phyloP scores from a whole-genome alignment of 2,113 vertebrate genomes.

The Fulmarus glacialis region DNA sequence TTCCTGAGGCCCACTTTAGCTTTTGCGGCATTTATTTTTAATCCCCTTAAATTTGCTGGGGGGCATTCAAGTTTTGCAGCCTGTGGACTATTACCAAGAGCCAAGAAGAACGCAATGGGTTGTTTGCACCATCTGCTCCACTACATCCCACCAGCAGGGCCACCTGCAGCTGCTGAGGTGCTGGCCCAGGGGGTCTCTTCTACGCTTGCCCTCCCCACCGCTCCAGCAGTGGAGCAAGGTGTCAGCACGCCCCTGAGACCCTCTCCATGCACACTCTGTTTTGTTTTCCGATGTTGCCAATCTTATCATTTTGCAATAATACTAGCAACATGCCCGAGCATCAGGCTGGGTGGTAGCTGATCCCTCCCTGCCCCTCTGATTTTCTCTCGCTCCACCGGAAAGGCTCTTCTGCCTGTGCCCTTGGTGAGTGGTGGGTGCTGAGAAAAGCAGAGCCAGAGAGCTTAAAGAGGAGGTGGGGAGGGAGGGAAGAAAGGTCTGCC shows the following conservation, averaged over 20 bases:
- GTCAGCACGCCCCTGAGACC: neutral
- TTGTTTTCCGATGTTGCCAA: neutral
- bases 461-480: neutral
- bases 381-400: neutral
- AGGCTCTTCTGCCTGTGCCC: neutral
- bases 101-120: rapidly evolving
- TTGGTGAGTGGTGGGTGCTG: neutral
- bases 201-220: rapidly evolving
- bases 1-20: rapidly evolving
- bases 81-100: neutral
- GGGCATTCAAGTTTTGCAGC: neutral
- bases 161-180: neutral
- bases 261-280: rapidly evolving
- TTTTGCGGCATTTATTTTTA: neutral
- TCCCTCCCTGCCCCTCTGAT: neutral
- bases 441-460: neutral
- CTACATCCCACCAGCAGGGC: neutral
- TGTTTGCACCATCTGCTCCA: neutral
- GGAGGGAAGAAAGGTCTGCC: neutral
- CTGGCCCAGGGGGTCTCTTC: neutral
- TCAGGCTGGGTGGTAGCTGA: neutral
- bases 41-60: neutral
- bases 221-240: rapidly evolving
- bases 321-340: neutral
- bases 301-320: neutral